Conservation (phyloP, 2,797 vertebrate species). For the Characodon lateralis region DNA sequence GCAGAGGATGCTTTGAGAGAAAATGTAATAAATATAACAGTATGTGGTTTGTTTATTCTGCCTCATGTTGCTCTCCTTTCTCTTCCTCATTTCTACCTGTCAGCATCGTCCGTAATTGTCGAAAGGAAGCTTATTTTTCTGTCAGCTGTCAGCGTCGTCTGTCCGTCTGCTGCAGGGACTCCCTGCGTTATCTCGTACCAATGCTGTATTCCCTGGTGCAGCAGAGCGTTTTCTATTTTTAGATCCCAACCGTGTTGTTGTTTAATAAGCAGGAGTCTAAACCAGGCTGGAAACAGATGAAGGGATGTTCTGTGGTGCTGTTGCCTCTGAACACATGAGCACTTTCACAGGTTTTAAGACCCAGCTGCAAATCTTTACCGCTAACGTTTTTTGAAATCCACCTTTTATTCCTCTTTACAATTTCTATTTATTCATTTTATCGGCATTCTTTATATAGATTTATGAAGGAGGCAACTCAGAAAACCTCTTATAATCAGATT, state of each 20-base stretch:
- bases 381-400: neutral
- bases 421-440: neutral
- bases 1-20: neutral
- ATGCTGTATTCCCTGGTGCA: slow-evolving; percentile 9
- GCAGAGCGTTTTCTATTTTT: slow-evolving; percentile 28
- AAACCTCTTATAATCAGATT: neutral
- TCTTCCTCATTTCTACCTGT: slow-evolving; percentile 20
- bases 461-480: neutral
- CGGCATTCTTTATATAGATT: neutral
- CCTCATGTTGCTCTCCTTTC: neutral
- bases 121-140: slow-evolving; percentile 37
- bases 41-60: neutral
- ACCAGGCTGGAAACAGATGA: neutral
- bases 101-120: slow-evolving; percentile 6
- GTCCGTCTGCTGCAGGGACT: slow-evolving; percentile 36
- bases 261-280: slow-evolving; percentile 22
- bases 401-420: neutral
- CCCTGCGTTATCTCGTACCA: slow-evolving; percentile 13
- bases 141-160: slow-evolving; percentile 65
- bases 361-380: neutral
- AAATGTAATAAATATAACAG: neutral
- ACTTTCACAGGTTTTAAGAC: slow-evolving; percentile 2
- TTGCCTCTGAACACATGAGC: neutral
- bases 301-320: neutral
- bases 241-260: slow-evolving; percentile 9